These are phyloP conservation scores for Cacatua alba DNA, from an alignment of 2,113 vertebrate genomes.

Conservation along the genomic window DNA sequence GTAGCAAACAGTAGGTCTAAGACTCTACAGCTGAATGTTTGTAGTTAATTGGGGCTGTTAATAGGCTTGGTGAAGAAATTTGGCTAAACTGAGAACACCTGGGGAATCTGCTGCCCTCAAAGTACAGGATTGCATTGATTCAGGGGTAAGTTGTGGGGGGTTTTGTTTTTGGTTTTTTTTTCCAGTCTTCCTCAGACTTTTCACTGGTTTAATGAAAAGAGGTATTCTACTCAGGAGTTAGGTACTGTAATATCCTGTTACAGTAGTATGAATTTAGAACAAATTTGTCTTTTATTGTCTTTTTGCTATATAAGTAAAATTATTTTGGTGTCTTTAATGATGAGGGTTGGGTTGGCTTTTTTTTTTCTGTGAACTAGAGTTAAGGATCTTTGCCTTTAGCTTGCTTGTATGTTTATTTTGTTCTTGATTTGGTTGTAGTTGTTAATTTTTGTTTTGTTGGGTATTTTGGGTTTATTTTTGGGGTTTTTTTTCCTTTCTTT, in stretches of 20 bases:
- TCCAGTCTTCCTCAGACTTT: background rate
- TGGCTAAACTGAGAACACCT: background rate
- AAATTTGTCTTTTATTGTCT: background rate
- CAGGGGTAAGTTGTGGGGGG: background rate
- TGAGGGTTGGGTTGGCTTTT: background rate
- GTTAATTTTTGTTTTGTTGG: background rate
- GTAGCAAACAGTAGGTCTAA: background rate
- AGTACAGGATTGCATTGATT: background rate
- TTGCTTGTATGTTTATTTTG: background rate
- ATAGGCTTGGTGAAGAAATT: background rate
- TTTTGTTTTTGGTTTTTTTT: background rate
- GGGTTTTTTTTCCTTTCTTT: background rate
- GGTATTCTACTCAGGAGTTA: background rate
- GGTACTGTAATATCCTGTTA: background rate
- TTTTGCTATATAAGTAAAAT: background rate
- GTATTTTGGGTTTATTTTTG: background rate
- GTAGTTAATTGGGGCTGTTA: background rate
- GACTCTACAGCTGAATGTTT: background rate
- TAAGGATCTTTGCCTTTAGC: background rate
- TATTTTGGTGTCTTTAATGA: background rate
- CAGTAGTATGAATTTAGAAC: background rate
- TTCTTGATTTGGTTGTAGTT: background rate
- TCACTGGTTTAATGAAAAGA: background rate
- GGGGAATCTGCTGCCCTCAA: background rate
- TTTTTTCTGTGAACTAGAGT: background rate